Percentiles rank a stretch among this genome's conserved stretches.
Evolutionary conservation across 2,797 vertebrate species (phyloP).

Genomic region (Tadarida brasiliensis): DNA sequence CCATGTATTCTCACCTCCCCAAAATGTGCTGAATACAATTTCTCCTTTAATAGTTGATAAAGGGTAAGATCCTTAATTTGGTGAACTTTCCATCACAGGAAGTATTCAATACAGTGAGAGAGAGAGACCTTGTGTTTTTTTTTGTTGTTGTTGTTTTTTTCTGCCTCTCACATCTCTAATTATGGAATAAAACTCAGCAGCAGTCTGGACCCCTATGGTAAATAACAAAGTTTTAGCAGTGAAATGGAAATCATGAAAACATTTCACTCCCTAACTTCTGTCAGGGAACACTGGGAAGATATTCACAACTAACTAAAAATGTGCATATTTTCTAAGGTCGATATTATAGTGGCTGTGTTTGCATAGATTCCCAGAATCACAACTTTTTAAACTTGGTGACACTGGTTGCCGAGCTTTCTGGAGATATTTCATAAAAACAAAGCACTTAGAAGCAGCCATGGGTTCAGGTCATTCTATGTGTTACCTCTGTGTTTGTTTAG

Average conservation of each 20-base stretch:
- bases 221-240: slow-evolving; percentile 45
- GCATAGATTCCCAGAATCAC: background rate
- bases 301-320: slow-evolving; percentile 13
- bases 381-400: background rate
- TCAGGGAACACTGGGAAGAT: background rate
- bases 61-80: background rate
- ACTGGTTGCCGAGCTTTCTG: background rate
- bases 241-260: slow-evolving; percentile 48
- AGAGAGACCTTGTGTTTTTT: too few relatives aligned
- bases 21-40: background rate
- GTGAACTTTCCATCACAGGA: background rate
- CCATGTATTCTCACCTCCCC: background rate
- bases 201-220: background rate
- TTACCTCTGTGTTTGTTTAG: background rate
- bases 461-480: background rate
- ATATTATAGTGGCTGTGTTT: background rate
- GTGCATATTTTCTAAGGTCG: background rate
- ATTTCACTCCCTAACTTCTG: slow-evolving; percentile 30
- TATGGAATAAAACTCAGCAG: slow-evolving; percentile 33
- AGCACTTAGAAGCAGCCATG: background rate
- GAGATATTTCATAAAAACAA: slow-evolving; percentile 47
- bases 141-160: too few relatives aligned
- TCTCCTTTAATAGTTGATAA: background rate
- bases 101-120: background rate
- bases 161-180: slow-evolving; percentile 40